Evolutionary conservation across 2,113 vertebrate species (phyloP).

Genomic region (Gadus macrocephalus): DNA sequence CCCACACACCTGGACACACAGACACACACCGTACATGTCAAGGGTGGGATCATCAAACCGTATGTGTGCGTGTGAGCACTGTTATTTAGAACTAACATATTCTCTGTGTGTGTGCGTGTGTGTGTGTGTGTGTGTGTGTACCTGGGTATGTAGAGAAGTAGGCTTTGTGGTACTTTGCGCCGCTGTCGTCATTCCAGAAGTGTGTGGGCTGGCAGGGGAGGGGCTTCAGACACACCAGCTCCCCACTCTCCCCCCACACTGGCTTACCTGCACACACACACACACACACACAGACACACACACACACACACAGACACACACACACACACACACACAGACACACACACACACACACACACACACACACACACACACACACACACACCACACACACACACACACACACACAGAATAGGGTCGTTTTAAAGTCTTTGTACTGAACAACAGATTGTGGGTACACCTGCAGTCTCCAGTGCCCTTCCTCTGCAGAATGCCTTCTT

Average conservation of each 20-base stretch:
- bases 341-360: constrained; percentile 24
- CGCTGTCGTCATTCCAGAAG: constrained; percentile 95
- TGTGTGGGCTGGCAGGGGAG: constrained; percentile 92
- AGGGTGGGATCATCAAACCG: not conserved
- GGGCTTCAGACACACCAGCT: constrained; percentile 92
- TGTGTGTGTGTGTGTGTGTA: constrained; percentile 41
- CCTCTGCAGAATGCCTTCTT: too few relatives aligned
- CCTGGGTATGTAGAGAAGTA: constrained; percentile 93
- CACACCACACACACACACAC: constrained; percentile 11
- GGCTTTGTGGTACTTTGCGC: constrained; percentile 90
- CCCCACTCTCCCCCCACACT: constrained; percentile 92
- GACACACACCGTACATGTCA: not conserved
- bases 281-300: constrained; percentile 25
- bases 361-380: constrained; percentile 19
- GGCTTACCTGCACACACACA: constrained; percentile 75
- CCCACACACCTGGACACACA: constrained; percentile 81
- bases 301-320: constrained; percentile 15
- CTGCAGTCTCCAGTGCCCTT: too few relatives aligned
- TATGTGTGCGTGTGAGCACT: not conserved
- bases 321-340: constrained; percentile 14
- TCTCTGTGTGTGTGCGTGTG: not conserved
- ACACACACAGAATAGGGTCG: not conserved
- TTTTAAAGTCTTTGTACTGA: too few relatives aligned
- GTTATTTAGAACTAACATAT: too few relatives aligned
- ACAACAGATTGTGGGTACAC: too few relatives aligned